Base-by-base conservation (phyloP, 2,113 vertebrate species). In the Oreochromis tanganicae region DNA sequence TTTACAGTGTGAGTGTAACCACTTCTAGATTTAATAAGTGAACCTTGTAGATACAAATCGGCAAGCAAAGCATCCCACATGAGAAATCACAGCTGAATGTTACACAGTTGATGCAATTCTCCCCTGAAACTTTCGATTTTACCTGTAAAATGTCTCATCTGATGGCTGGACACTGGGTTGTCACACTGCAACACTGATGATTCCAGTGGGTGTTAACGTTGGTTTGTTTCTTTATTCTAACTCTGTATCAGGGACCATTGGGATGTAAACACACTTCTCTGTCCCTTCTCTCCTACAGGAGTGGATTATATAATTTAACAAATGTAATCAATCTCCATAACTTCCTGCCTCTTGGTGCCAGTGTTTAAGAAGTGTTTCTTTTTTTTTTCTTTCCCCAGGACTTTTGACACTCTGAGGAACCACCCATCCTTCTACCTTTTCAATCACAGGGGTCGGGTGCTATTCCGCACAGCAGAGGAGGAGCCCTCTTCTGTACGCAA, bases 391-490 rank as follows among this genome's bases (percentile, higher is more conserved):
- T 56, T 24, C 6, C 2, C 55, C 94, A 99, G 98, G 96, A 98
- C 98, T 2, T 99, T 99, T 94, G 98, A 99, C 93, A 99, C 98
- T 0, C 97, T 99, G 97, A 98, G 98, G 96, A 99, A 99, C 95
- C 98, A 99, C 80, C 98, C 98, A 0, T 99, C 98, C 79, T 99
- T 99, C 96, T 99, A 99, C 94, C 96, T 99, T 89, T 99, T 99
- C 97, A 99, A 99, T 91, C 98, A 99, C 92, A 97, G 98, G 84
- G 98, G 98, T 85, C 96, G 97, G 94, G 96, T 98, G 92, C 94
- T 99, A 80, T 99, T 98, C 96, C 95, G 96, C 92, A 90, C 97
- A 54, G 96, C 97, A 3, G 97, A 98, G 82, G 95, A 97, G 87
- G 96, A 97, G 92, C 94, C 97, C 43, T 97, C 97, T 87, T 96